Evolutionary conservation across 2,797 vertebrate species (phyloP).

Genomic region (Otolemur crassicaudatus): DNA sequence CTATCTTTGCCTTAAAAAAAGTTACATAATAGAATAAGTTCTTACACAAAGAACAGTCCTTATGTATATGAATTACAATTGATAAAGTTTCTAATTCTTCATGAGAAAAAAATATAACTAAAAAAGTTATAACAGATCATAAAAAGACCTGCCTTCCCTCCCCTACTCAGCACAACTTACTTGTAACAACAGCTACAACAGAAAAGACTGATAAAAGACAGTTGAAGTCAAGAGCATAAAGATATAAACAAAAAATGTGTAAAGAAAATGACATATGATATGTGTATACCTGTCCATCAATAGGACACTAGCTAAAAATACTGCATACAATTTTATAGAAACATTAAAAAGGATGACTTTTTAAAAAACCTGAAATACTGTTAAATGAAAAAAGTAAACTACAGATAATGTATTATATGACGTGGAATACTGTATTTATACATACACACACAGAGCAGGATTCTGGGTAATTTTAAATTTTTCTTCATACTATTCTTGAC

Average conservation of each 20-base stretch:
- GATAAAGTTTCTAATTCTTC: constrained; percentile 43
- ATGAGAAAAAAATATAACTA: not conserved
- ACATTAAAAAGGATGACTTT: constrained; percentile 5
- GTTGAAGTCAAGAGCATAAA: constrained; percentile 18
- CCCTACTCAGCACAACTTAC: not conserved
- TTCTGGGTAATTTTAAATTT: constrained; percentile 2
- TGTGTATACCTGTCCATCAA: not conserved
- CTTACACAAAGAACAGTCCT: not conserved
- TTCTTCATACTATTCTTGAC: not conserved
- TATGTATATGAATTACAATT: not conserved
- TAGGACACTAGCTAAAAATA: not conserved
- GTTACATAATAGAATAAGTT: too few relatives aligned
- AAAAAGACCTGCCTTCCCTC: not conserved
- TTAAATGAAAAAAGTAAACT: constrained; percentile 32
- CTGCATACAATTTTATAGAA: not conserved
- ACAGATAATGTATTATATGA: not conserved
- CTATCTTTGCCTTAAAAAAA: constrained; percentile 33
- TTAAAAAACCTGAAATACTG: not conserved
- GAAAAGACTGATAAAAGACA: constrained; percentile 8
- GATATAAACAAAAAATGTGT: constrained; percentile 3
- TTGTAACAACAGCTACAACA: not conserved
- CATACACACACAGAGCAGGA: not conserved
- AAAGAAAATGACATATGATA: constrained; percentile 56
- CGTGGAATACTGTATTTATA: not conserved
- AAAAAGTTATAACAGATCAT: constrained; percentile 46